Percentiles rank a stretch among this genome's conserved stretches.
These are phyloP conservation scores for Gnatocerus cornutus DNA, from an alignment of 2,888 invertebrate species.

Conservation along the genomic window DNA sequence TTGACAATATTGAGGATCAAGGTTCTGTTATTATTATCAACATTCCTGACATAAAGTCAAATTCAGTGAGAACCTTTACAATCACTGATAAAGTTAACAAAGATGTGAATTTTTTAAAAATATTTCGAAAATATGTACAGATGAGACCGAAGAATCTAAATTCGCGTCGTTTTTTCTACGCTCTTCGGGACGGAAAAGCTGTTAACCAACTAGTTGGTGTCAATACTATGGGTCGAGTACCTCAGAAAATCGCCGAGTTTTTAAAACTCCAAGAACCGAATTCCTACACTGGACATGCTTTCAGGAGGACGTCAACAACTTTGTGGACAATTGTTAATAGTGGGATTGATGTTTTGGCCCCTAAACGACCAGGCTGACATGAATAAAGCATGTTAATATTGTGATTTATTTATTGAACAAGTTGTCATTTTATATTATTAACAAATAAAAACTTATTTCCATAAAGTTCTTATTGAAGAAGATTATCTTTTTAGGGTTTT, in stretches of 20 bases:
- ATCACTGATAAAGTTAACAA: constrained; percentile 21
- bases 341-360: background rate
- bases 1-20: constrained; percentile 48
- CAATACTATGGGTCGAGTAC: background rate
- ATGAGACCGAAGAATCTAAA: constrained; percentile 1
- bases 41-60: constrained; percentile 41
- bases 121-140: background rate
- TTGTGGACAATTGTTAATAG: background rate
- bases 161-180: background rate
- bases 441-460: too few relatives aligned
- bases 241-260: background rate
- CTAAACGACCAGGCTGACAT: background rate
- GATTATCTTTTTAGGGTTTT: too few relatives aligned
- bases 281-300: background rate
- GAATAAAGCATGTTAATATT: too few relatives aligned
- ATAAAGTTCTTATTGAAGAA: too few relatives aligned
- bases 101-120: background rate
- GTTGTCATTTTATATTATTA: too few relatives aligned
- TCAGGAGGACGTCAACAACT: background rate
- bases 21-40: constrained; percentile 38
- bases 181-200: background rate
- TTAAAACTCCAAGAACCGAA: background rate
- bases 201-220: background rate
- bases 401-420: too few relatives aligned
- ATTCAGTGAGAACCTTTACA: constrained; percentile 44